phyloP scores from a whole-genome alignment of 1,140 invertebrate genomes.

The Drosophila pseudoobscura region DNA sequence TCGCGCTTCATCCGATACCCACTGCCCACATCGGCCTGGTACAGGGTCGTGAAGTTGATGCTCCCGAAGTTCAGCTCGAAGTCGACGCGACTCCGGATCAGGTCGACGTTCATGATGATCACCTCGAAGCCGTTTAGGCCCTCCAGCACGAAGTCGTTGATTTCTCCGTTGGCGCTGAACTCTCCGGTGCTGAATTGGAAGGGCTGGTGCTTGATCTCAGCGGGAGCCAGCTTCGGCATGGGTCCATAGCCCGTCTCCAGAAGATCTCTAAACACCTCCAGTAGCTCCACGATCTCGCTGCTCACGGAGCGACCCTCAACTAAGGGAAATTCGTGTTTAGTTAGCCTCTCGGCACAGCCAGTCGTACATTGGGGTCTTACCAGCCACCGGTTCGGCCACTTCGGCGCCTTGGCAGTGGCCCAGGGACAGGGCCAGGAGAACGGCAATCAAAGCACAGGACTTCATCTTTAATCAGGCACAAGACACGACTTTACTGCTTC shows the following conservation, averaged over 20 bases:
- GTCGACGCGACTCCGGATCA: slow-evolving; percentile 34
- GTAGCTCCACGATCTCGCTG: slow-evolving; percentile 38
- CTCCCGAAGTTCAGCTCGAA: slow-evolving; percentile 53
- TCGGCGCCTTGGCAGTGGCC: slow-evolving; percentile 38
- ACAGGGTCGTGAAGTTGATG: slow-evolving; percentile 60
- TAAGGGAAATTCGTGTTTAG: slow-evolving; percentile 6
- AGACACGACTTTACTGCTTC: slow-evolving; percentile 7
- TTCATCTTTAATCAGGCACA: slow-evolving; percentile 56
- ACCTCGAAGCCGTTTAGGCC: slow-evolving; percentile 69
- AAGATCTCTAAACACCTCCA: slow-evolving; percentile 52
- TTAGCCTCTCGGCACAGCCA: not conserved
- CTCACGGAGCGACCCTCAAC: slow-evolving; percentile 57
- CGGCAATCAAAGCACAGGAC: slow-evolving; percentile 41
- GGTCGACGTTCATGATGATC: slow-evolving; percentile 27
- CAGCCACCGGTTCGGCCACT: slow-evolving; percentile 40
- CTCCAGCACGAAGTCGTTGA: slow-evolving; percentile 48
- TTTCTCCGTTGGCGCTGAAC: slow-evolving; percentile 31
- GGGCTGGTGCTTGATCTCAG: slow-evolving; percentile 30
- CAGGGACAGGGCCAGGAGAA: slow-evolving; percentile 43
- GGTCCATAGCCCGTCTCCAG: slow-evolving; percentile 59
- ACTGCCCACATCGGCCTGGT: slow-evolving; percentile 50
- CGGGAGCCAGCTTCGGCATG: slow-evolving; percentile 67
- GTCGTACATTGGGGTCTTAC: slow-evolving; percentile 21
- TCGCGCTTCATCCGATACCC: slow-evolving; percentile 47
- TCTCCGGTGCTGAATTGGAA: slow-evolving; percentile 41